phyloP scores from a whole-genome alignment of 2,797 vertebrate genomes.

The Arvicola amphibius region DNA sequence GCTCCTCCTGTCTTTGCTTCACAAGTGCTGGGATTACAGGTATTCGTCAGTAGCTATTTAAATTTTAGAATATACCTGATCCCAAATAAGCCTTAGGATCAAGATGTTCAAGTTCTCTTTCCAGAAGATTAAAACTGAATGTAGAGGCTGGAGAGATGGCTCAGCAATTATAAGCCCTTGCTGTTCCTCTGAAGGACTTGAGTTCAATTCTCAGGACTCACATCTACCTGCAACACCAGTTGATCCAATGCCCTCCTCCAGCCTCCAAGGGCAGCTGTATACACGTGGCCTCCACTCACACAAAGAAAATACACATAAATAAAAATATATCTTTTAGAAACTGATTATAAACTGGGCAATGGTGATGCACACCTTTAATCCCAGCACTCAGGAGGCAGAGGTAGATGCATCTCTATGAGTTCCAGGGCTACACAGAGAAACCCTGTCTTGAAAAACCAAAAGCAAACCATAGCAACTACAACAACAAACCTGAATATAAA shows the following conservation, averaged over 20 bases:
- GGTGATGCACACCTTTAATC: not conserved
- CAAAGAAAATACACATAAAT: not conserved
- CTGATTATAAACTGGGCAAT: not conserved
- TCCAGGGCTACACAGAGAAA: not conserved
- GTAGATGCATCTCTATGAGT: not conserved
- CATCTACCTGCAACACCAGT: not conserved
- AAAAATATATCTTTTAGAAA: not conserved
- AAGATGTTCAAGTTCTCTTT: conserved; percentile 41
- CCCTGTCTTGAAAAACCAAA: not conserved
- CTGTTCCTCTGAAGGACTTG: not conserved
- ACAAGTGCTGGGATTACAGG: not conserved
- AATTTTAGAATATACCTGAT: not conserved
- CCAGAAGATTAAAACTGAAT: conserved; percentile 15
- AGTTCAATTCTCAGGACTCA: too few relatives aligned
- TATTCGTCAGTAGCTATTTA: not conserved
- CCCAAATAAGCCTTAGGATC: not conserved
- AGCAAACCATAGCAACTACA: not conserved
- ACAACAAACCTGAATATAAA: not conserved
- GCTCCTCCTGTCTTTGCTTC: not conserved
- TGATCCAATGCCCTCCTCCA: not conserved
- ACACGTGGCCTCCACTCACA: not conserved
- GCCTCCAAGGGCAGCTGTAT: not conserved
- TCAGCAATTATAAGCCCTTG: not conserved
- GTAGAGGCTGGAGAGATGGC: not conserved
- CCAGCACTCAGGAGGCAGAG: not conserved